Percentiles rank a stretch among this genome's conserved stretches.
Evolutionary conservation across 2,797 vertebrate genomes (phyloP).

Genomic region (Erethizon dorsatum): DNA sequence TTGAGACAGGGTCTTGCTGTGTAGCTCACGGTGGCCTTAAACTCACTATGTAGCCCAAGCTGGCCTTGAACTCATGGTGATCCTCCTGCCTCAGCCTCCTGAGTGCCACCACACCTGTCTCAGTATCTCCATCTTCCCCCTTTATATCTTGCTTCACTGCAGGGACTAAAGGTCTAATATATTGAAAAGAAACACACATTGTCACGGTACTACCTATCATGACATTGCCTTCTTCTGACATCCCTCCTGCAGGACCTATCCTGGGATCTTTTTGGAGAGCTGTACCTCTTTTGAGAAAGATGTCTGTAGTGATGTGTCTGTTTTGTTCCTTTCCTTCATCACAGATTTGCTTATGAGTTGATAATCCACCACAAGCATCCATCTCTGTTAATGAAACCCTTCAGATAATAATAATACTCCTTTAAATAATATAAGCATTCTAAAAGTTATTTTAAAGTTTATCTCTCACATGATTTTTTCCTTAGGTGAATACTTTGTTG

Average conservation of each 20-base stretch:
- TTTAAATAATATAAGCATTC: not conserved
- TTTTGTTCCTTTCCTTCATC: not conserved
- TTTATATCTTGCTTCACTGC: not conserved
- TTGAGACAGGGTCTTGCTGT: too few relatives aligned
- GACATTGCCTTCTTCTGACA: not conserved
- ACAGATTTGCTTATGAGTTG: not conserved
- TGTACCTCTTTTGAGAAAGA: not conserved
- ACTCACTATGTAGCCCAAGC: too few relatives aligned
- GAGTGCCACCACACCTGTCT: too few relatives aligned
- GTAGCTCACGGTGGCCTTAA: too few relatives aligned
- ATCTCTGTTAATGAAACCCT: not conserved
- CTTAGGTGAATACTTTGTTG: constrained; percentile 15
- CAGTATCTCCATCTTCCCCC: not conserved
- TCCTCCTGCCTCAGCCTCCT: too few relatives aligned
- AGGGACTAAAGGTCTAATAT: not conserved
- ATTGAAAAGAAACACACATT: not conserved
- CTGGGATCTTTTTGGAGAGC: not conserved
- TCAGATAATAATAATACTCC: not conserved
- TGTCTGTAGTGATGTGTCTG: accelerated
- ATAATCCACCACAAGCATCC: not conserved
- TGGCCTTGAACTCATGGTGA: too few relatives aligned
- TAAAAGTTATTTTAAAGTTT: constrained; percentile 54
- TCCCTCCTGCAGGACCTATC: too few relatives aligned
- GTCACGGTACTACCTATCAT: not conserved
- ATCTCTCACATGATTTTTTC: constrained; percentile 55